Evolutionary conservation across 2,113 vertebrate species (phyloP), one percentile per base, ranked within the genome.

Genomic region (Herpetotheres cachinnans): DNA sequence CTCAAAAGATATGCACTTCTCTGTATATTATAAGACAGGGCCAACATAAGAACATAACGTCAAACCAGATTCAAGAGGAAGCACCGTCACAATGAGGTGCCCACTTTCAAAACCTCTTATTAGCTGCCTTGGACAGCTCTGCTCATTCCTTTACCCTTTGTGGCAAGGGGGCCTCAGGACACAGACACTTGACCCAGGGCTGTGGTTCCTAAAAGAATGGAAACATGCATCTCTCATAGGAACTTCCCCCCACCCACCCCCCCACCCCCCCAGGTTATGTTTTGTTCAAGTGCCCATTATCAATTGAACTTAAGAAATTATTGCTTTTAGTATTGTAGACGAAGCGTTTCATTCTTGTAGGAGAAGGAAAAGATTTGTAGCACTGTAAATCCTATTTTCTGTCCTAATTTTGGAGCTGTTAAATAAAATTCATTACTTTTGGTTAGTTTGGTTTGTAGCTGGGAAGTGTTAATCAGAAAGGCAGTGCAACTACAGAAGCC

Each of bases 391-490:
- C 66, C 83, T 80, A 16, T 62, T 52, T 92, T 69, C 36, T 94
- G 30, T 61, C 54, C 94, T 79, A 87, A 71, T 86, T 87, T 89
- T 94, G 62, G 77, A 91, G 7, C 40, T 70, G 71, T 69, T 83
- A 86, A 85, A 73, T 66, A 79, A 88, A 89, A 69, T 80, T 63
- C 26, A 77, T 96, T 79, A 24, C 62, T 58, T 77, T 59, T 74
- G 18, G 8, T 85, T 87, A 36, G 0, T 63, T 87, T 78, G 27
- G 42, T 73, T 90, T 73, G 44, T 67, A 79, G 26, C 34, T 89
- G 42, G 34, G 63, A 92, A 78, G 42, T n/a, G n/a, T 86, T 93
- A 93, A 79, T 93, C 84, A 89, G 46, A 90, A 88, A 88, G 50
- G 15, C 56, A 84, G 16, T 56, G 19, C 36, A 62, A 56, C 47